Conservation (phyloP, 2,797 vertebrate genomes). For the Coendou prehensilis region DNA sequence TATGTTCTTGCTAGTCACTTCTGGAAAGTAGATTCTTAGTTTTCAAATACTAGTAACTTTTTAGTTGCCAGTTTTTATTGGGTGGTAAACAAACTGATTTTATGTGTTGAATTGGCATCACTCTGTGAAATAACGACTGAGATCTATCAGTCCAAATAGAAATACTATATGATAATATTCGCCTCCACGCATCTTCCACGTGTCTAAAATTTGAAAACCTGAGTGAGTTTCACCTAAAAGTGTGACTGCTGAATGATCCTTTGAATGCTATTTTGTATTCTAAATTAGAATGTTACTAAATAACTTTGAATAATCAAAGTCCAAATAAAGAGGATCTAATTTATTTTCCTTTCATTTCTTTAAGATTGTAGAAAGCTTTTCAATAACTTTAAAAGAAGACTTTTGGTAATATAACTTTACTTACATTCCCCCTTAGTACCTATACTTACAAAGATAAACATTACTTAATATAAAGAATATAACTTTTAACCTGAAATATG, state of each 20-base stretch:
- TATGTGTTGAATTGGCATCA: constrained; percentile 56
- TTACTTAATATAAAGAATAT: constrained; percentile 24
- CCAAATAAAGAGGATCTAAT: constrained; percentile 40
- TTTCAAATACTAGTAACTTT: constrained; percentile 76
- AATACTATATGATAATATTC: background rate
- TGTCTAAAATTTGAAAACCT: constrained; percentile 65
- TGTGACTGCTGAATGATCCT: background rate
- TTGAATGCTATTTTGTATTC: background rate
- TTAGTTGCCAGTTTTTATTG: constrained; percentile 65
- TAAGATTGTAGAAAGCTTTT: constrained; percentile 64
- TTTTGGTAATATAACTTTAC: constrained; percentile 51
- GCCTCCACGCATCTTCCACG: background rate
- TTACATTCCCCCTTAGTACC: constrained; percentile 5
- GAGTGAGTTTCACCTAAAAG: constrained; percentile 44
- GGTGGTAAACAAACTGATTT: constrained; percentile 5
- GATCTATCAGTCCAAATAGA: constrained; percentile 44
- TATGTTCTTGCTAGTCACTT: constrained; percentile 45
- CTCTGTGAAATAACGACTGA: constrained; percentile 42
- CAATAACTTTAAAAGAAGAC: constrained; percentile 60
- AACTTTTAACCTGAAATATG: constrained; percentile 23
- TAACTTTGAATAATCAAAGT: constrained; percentile 57
- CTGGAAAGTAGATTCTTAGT: constrained; percentile 56
- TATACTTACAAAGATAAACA: background rate
- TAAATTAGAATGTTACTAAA: constrained; percentile 10
- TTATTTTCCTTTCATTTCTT: constrained; percentile 70